Percentiles rank a stretch among this genome's conserved stretches.
These are phyloP conservation scores for Leptoclinus maculatus DNA, from an alignment of 2,797 vertebrate species.

Conservation along the genomic window DNA sequence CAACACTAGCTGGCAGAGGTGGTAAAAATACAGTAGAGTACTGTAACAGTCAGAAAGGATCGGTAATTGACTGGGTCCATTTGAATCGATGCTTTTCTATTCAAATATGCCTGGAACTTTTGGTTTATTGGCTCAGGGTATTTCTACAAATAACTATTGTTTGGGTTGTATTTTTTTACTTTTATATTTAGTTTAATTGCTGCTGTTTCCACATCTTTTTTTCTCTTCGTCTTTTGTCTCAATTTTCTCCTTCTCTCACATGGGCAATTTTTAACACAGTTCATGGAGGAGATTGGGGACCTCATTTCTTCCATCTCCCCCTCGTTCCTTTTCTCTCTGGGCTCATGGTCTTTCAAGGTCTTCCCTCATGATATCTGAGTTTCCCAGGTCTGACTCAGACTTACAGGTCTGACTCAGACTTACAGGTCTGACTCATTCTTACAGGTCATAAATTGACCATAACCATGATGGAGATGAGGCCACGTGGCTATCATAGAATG, in stretches of 20 bases:
- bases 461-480: slow-evolving; percentile 48
- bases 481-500: slow-evolving; percentile 16
- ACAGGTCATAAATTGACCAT: slow-evolving; percentile 40
- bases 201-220: background rate
- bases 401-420: too few species aligned
- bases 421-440: slow-evolving; percentile 21
- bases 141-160: background rate
- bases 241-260: background rate
- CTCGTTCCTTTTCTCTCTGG: background rate
- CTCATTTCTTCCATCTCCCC: background rate
- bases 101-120: background rate
- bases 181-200: background rate
- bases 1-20: too few species aligned
- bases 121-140: background rate
- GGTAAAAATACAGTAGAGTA: background rate
- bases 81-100: background rate
- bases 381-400: slow-evolving; percentile 13
- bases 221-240: background rate
- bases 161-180: background rate
- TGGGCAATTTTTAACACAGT: background rate
- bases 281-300: background rate
- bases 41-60: background rate
- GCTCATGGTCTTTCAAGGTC: slow-evolving; percentile 20
- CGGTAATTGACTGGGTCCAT: background rate
- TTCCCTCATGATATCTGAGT: slow-evolving; percentile 16